Percentiles rank a stretch among this genome's conserved stretches.
Conservation (phyloP, 2,113 vertebrate species). For the Tichodroma muraria region DNA sequence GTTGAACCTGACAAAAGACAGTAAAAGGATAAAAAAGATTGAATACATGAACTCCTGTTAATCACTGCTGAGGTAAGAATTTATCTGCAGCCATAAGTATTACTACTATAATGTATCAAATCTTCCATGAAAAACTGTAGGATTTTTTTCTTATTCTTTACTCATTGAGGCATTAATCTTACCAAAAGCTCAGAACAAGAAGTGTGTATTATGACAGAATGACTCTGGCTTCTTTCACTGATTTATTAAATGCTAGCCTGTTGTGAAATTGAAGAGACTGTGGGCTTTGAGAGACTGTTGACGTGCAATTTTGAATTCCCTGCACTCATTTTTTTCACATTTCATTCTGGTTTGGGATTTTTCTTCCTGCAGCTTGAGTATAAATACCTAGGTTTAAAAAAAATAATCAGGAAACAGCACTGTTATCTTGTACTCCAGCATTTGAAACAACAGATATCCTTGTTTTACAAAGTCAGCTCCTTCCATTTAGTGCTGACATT, state of each 20-base stretch:
- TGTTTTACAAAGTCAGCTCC: not conserved
- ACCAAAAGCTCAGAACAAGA: not conserved
- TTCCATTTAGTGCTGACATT: not conserved
- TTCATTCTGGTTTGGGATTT: not conserved
- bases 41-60: not conserved
- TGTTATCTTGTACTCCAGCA: not conserved
- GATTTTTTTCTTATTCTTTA: not conserved
- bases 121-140: not conserved
- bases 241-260: not conserved
- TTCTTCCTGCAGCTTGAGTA: not conserved
- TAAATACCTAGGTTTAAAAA: not conserved
- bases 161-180: not conserved
- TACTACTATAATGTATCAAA: not conserved
- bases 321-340: not conserved
- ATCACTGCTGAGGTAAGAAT: not conserved
- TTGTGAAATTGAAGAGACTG: not conserved
- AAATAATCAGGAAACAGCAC: not conserved
- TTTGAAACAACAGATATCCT: not conserved
- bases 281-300: not conserved
- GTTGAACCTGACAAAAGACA: slow-evolving; percentile 58
- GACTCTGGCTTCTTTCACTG: not conserved
- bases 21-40: not conserved
- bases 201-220: not conserved
- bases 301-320: not conserved
- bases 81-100: not conserved